A percentile compares a stretch with the other conserved stretches of the same genome.
These are phyloP conservation scores for Cebus imitator DNA, from an alignment of 2,113 vertebrate genomes.

Conservation along the genomic window DNA sequence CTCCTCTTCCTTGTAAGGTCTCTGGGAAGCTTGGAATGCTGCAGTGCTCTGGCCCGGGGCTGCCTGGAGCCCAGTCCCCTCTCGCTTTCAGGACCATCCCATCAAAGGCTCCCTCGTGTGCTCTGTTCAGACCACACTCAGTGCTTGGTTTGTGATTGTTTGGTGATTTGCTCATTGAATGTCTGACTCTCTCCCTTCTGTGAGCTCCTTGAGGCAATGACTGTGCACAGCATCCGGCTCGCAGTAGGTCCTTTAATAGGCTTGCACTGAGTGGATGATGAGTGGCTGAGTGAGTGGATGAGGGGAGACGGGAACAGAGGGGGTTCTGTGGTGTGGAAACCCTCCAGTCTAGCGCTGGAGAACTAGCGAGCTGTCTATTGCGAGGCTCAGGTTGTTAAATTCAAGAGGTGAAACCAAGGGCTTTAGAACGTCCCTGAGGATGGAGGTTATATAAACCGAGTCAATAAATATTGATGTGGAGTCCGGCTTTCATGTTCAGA, in stretches of 20 bases:
- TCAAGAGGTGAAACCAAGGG: background rate
- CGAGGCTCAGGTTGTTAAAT: background rate
- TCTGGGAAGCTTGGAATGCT: background rate
- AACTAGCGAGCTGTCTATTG: background rate
- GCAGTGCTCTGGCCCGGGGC: background rate
- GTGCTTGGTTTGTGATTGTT: background rate
- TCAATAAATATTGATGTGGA: background rate
- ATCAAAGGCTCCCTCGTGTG: accelerated
- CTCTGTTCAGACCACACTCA: background rate
- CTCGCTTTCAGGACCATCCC: too few species aligned
- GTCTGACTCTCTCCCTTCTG: background rate
- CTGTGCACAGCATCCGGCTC: too few species aligned
- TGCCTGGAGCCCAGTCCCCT: background rate
- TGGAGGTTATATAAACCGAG: background rate
- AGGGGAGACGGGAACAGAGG: accelerated
- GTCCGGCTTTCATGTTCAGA: background rate
- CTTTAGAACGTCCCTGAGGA: background rate
- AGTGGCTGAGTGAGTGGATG: background rate
- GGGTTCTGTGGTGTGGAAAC: background rate
- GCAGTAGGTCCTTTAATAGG: accelerated
- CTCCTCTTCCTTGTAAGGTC: background rate
- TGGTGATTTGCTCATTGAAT: background rate
- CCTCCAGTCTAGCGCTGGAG: background rate
- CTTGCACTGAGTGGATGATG: too few species aligned
- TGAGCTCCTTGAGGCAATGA: background rate